Conservation (phyloP, 2,797 vertebrate species). For the Tolypeutes matacus region DNA sequence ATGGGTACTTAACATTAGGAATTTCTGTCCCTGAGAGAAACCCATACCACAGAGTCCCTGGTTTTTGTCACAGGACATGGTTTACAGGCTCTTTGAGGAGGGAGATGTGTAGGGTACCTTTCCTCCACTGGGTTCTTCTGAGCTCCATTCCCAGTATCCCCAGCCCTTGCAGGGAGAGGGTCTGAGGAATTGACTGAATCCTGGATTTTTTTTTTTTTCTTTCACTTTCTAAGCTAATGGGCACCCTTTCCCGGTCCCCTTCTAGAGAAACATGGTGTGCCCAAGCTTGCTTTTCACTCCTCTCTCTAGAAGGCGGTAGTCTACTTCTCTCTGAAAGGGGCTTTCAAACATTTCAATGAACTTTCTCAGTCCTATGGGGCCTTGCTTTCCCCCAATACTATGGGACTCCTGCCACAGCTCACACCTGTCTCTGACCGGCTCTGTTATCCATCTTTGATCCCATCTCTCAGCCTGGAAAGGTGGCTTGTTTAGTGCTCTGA, state of each 20-base stretch:
- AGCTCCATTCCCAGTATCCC: not conserved
- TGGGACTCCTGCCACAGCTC: not conserved
- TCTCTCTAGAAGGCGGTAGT: not conserved
- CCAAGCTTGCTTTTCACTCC: not conserved
- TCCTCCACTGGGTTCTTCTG: not conserved
- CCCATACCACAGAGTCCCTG: not conserved
- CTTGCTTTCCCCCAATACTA: not conserved
- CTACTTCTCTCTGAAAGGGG: conserved; percentile 28
- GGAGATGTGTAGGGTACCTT: too few species aligned
- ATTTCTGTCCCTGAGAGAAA: not conserved
- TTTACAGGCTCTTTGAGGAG: not conserved
- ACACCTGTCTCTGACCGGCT: too few species aligned
- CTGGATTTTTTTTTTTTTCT: not conserved
- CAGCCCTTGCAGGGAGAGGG: not conserved
- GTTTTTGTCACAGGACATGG: not conserved
- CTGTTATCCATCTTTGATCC: not conserved
- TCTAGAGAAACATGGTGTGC: not conserved
- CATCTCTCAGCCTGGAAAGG: not conserved
- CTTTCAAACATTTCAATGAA: not conserved
- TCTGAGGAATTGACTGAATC: not conserved
- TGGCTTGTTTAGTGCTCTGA: not conserved
- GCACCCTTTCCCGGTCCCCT: not conserved
- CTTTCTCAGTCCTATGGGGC: not conserved
- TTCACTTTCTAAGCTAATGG: not conserved
- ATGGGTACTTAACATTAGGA: not conserved